These are phyloP conservation scores for Parazoanthus swiftii DNA, from an alignment of 92 coral and sea anemone genomes.

Conservation along the genomic window DNA sequence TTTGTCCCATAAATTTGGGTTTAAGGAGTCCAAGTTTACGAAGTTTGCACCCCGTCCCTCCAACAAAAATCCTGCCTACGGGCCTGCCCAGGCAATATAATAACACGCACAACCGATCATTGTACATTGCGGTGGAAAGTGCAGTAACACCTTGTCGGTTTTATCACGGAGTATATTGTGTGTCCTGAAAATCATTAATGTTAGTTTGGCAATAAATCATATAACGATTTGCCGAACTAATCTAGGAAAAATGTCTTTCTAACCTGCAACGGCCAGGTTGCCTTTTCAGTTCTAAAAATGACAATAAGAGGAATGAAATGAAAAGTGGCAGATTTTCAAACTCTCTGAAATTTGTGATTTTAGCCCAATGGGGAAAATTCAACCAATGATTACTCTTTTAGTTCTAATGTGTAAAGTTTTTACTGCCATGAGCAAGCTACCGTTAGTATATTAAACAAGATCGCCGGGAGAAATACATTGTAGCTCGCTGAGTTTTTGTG, in stretches of 20 bases:
- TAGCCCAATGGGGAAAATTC: neutral
- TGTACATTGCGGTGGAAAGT: neutral
- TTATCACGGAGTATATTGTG: neutral
- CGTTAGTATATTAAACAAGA: no score
- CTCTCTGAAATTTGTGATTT: neutral
- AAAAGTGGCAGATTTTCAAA: neutral
- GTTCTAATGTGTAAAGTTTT: no score
- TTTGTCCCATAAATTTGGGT: no score
- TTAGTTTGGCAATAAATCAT: neutral
- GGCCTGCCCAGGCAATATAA: neutral
- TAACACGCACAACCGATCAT: neutral
- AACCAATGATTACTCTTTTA: neutral
- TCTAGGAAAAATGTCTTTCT: neutral
- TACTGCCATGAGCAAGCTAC: neutral
- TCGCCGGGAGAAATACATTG: neutral
- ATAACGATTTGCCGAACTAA: neutral
- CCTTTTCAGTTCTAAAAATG: neutral
- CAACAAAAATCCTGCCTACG: no score
- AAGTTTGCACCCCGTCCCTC: no score
- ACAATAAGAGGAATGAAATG: no score
- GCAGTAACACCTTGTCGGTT: neutral
- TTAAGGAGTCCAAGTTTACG: no score
- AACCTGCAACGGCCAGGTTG: neutral
- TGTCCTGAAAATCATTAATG: neutral
- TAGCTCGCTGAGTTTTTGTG: neutral